Evolutionary conservation across 2,113 vertebrate genomes (phyloP), one percentile per base, ranked within the genome.

Genomic region (Triplophysa dalaica): DNA sequence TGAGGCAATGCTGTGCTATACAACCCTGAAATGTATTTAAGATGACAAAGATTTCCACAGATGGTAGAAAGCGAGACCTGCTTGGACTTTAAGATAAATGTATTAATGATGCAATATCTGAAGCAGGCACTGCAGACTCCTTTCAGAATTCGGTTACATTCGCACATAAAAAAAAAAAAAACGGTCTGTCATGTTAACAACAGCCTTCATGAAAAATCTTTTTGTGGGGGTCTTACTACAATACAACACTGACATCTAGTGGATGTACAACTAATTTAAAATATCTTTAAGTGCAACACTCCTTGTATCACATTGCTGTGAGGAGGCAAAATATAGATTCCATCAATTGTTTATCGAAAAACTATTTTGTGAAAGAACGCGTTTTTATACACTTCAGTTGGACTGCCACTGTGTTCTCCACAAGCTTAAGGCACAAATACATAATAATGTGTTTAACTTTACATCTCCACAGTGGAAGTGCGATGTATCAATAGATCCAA

Each of bases 401-500:
- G 69, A 11, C 50, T 19, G 14, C 17, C 78, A 79, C n/a, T 22
- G 26, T 61, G 54, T 60, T 21, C 17, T 21, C 19, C n/a, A 21
- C 68, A 81, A 81, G 76, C 79, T 85, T 85, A 89, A 90, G 89
- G 90, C 89, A 92, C 88, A 85, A 88, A 77, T 79, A 85, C 85
- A 26, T 78, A 10, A 26, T 78, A 10, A 21, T 19, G 16, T 21
- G 33, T 33, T 61, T 43, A 43, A 19, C 43, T 62, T 45, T 62
- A 75, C 21, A 12, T n/a, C 21, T 61, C 33, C 33, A 74, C n/a
- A 43, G 12, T 21, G 6, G 9, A 8, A 74, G 14, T 52, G 1
- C 33, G 8, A 41, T 19, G 52, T 45, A 19, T 26, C 41, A 24
- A 58, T 24, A 60, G 1, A 22, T 16, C 13, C 24, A 29, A 63